A percentile compares a stretch with the other conserved stretches of the same genome.
Evolutionary conservation across 1,140 invertebrate species (phyloP).

Genomic region (Drosophila biarmipes): DNA sequence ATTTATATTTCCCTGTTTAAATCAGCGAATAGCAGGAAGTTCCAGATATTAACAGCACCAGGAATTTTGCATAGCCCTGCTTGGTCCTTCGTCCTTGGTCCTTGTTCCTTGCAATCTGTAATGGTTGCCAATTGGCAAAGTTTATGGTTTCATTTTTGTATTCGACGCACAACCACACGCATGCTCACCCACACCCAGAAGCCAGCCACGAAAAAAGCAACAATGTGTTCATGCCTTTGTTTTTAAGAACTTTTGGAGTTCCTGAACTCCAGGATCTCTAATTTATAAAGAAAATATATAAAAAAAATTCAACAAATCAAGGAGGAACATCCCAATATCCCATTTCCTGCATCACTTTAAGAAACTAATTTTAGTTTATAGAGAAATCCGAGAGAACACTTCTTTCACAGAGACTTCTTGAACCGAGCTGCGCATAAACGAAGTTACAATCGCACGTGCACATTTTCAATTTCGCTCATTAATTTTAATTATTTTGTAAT

Average conservation of each 20-base stretch:
- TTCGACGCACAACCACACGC: constrained; percentile 30
- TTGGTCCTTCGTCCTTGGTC: not conserved
- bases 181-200: constrained; percentile 3
- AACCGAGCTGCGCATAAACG: not conserved
- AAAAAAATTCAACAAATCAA: too few relatives aligned
- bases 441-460: constrained; percentile 56
- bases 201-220: constrained; percentile 9
- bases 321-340: too few relatives aligned
- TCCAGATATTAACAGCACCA: constrained; percentile 44
- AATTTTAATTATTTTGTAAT: constrained; percentile 83
- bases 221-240: not conserved
- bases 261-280: not conserved
- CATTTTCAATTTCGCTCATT: constrained; percentile 81
- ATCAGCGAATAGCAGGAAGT: constrained; percentile 17
- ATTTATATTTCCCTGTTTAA: constrained; percentile 7
- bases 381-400: too few relatives aligned
- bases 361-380: not conserved
- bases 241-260: not conserved
- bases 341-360: not conserved
- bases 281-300: too few relatives aligned
- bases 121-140: constrained; percentile 60
- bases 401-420: too few relatives aligned
- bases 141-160: constrained; percentile 68
- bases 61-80: constrained; percentile 39
- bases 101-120: constrained; percentile 44